phyloP scores from a whole-genome alignment of 2,113 vertebrate genomes.

The Cathartes aura region DNA sequence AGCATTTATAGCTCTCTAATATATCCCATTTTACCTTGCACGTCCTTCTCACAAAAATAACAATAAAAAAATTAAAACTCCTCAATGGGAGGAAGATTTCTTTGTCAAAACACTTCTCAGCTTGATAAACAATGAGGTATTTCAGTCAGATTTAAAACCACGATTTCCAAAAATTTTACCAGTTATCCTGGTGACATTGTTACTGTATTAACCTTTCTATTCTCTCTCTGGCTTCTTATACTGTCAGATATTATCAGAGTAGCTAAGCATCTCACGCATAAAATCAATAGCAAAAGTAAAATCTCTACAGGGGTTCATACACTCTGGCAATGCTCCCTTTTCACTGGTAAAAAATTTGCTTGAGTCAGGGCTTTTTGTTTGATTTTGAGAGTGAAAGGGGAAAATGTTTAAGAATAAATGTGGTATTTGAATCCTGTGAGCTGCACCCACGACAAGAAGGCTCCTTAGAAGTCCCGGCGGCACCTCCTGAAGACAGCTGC shows the following conservation, averaged over 20 bases:
- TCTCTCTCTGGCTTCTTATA: slow-evolving; percentile 32
- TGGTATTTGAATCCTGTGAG: neutral
- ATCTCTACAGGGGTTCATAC: slow-evolving; percentile 38
- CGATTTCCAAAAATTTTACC: neutral
- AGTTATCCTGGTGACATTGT: slow-evolving; percentile 6
- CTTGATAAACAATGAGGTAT: neutral
- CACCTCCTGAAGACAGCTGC: neutral
- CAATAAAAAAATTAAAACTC: neutral
- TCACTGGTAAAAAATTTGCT: neutral
- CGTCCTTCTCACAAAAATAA: neutral
- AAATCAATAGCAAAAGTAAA: slow-evolving; percentile 63
- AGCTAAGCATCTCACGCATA: slow-evolving; percentile 42
- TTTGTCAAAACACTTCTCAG: neutral
- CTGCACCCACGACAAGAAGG: accelerated
- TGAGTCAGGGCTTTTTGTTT: slow-evolving; percentile 16
- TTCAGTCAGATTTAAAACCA: neutral
- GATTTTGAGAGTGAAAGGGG: neutral
- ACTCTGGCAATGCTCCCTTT: slow-evolving; percentile 37
- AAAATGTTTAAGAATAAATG: neutral
- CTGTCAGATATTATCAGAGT: slow-evolving; percentile 43
- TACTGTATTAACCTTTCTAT: slow-evolving; percentile 6
- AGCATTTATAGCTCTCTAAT: neutral
- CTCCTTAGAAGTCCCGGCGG: accelerated
- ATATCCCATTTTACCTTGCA: neutral
- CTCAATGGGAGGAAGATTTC: neutral